A percentile compares a stretch with the other conserved stretches of the same genome.
Evolutionary conservation across 2,797 vertebrate genomes (phyloP).

Genomic region (Fundulus diaphanus): DNA sequence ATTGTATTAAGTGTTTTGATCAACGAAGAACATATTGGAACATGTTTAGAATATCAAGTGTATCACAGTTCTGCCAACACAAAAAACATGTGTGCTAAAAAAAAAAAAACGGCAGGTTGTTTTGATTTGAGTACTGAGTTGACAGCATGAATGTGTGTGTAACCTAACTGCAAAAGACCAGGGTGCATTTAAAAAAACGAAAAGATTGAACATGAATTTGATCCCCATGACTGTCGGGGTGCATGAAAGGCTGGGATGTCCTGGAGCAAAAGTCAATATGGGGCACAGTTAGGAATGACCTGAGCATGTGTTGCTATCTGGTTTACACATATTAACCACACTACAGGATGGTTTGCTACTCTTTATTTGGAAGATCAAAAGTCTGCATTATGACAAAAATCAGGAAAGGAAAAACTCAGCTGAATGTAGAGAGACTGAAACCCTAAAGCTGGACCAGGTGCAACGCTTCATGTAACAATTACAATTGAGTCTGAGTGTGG

Average conservation of each 20-base stretch:
- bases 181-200: constrained; percentile 49
- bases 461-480: neutral
- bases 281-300: constrained; percentile 34
- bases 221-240: constrained; percentile 35
- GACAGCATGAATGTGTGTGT: constrained; percentile 13
- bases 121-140: constrained; percentile 13
- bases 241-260: constrained; percentile 42
- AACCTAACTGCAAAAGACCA: constrained; percentile 18
- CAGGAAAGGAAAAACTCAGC: too few species aligned
- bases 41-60: constrained; percentile 27
- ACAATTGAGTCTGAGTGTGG: neutral
- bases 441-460: neutral
- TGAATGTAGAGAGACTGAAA: neutral
- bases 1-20: constrained; percentile 1
- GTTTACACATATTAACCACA: neutral
- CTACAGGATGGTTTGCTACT: neutral
- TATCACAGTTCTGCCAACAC: constrained; percentile 25
- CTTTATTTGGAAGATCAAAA: neutral
- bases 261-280: constrained; percentile 19
- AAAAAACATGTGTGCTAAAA: constrained; percentile 16
- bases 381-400: neutral
- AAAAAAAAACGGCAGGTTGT: constrained; percentile 16
- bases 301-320: constrained; percentile 31
- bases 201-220: constrained; percentile 45
- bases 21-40: neutral